Evolutionary conservation across 2,797 vertebrate species (phyloP).

Genomic region (Alauda arvensis): DNA sequence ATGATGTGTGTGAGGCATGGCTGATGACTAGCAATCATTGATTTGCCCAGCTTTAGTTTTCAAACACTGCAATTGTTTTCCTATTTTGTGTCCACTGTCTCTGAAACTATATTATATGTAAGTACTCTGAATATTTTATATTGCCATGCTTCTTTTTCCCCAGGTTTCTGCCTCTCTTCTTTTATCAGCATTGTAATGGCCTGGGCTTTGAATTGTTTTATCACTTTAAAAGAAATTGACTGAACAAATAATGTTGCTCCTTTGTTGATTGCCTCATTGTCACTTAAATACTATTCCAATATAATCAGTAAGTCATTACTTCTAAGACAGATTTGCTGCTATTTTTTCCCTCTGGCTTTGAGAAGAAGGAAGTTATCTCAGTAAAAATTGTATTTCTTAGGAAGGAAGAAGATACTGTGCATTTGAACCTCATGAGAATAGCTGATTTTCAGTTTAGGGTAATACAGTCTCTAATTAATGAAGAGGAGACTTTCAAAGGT

Average conservation of each 20-base stretch:
- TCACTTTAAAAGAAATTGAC: slow-evolving; percentile 44
- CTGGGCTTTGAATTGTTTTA: slow-evolving; percentile 43
- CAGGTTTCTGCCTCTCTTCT: slow-evolving; percentile 1
- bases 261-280: slow-evolving; percentile 41
- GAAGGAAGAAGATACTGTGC: not conserved
- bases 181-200: slow-evolving; percentile 36
- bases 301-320: slow-evolving; percentile 22
- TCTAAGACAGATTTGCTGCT: not conserved
- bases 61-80: slow-evolving; percentile 47
- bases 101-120: slow-evolving; percentile 38
- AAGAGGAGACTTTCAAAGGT: slow-evolving; percentile 34
- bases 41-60: slow-evolving; percentile 38
- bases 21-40: slow-evolving; percentile 38
- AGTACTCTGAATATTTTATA: slow-evolving; percentile 48
- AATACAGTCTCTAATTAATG: slow-evolving; percentile 28
- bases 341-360: not conserved
- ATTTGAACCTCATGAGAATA: not conserved
- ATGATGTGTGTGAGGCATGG: slow-evolving; percentile 30
- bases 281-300: slow-evolving; percentile 28
- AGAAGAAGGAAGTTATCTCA: not conserved
- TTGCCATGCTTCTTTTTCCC: not conserved
- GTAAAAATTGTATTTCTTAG: not conserved
- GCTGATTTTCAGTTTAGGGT: not conserved
- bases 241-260: slow-evolving; percentile 46
- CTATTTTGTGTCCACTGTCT: slow-evolving; percentile 36